Evolutionary conservation across 1,140 invertebrate genomes (phyloP).

Genomic region (Meloidogyne exigua): DNA sequence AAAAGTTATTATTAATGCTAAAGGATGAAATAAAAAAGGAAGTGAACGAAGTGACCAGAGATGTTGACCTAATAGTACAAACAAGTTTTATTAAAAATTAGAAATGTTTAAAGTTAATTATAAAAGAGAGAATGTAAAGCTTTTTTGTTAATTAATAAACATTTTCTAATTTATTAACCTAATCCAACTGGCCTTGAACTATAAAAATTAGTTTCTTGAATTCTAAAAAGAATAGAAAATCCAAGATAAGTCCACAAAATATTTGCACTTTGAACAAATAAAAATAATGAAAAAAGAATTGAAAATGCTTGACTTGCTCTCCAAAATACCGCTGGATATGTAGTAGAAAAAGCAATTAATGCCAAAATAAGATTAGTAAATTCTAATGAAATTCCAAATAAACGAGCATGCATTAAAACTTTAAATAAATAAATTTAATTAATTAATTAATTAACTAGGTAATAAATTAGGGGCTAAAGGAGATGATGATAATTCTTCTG

Average conservation of each 20-base stretch:
- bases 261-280: constrained; percentile 48
- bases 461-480: constrained; percentile 60
- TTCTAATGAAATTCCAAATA: constrained; percentile 62
- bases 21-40: constrained; percentile 44
- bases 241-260: constrained; percentile 54
- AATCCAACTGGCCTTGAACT: constrained; percentile 56
- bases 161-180: constrained; percentile 40
- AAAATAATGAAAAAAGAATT: constrained; percentile 52
- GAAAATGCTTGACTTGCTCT: constrained; percentile 54
- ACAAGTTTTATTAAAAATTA: neutral
- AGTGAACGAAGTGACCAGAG: constrained; percentile 27
- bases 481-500: constrained; percentile 55
- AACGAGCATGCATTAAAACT: constrained; percentile 61
- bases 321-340: constrained; percentile 62
- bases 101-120: neutral
- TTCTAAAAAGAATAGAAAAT: constrained; percentile 57
- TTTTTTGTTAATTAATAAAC: too few species aligned
- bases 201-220: constrained; percentile 61
- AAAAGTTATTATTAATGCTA: constrained; percentile 42
- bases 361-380: constrained; percentile 59
- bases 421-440: constrained; percentile 28
- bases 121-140: too few species aligned
- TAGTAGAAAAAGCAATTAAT: constrained; percentile 49
- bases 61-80: constrained; percentile 43
- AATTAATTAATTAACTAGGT: constrained; percentile 40